phyloP scores from a whole-genome alignment of 2,797 vertebrate species.

The Chromobotia macracanthus region DNA sequence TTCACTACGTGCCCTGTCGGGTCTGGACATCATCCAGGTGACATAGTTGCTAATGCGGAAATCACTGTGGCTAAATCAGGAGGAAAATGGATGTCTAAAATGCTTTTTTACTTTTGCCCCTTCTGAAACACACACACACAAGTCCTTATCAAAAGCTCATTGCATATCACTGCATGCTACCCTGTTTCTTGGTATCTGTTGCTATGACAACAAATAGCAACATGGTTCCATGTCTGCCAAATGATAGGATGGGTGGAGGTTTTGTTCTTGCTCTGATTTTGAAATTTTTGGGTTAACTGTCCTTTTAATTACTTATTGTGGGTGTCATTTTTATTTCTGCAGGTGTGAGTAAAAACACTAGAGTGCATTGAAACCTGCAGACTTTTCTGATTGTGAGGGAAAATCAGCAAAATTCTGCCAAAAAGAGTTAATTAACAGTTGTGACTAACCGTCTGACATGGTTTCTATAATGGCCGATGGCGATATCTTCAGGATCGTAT shows the following conservation, averaged over 20 bases:
- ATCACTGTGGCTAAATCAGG: slow-evolving; percentile 3
- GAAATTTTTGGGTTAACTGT: not conserved
- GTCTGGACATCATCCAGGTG: slow-evolving; percentile 5
- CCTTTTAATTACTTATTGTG: no score
- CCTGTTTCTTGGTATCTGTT: slow-evolving; percentile 32
- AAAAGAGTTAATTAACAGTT: no score
- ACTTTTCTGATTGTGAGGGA: no score
- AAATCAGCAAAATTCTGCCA: no score
- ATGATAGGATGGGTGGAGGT: slow-evolving; percentile 6
- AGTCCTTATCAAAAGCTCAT: slow-evolving; percentile 42
- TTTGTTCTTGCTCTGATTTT: slow-evolving; percentile 22
- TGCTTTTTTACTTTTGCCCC: slow-evolving; percentile 5
- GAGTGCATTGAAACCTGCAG: no score
- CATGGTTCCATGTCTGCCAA: slow-evolving; percentile 29
- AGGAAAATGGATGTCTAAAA: slow-evolving; percentile 7
- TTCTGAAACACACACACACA: slow-evolving; percentile 23
- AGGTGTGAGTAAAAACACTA: no score
- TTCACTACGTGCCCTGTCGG: slow-evolving; percentile 1
- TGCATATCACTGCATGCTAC: slow-evolving; percentile 35
- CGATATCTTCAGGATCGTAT: no score
- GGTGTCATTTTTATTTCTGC: no score
- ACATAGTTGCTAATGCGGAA: slow-evolving; percentile 18
- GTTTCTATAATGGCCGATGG: not conserved
- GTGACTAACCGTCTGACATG: not conserved
- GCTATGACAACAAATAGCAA: slow-evolving; percentile 40